Evolutionary conservation across 2,888 invertebrate genomes (phyloP).

Genomic region (Mesopsocus fuscifrons): DNA sequence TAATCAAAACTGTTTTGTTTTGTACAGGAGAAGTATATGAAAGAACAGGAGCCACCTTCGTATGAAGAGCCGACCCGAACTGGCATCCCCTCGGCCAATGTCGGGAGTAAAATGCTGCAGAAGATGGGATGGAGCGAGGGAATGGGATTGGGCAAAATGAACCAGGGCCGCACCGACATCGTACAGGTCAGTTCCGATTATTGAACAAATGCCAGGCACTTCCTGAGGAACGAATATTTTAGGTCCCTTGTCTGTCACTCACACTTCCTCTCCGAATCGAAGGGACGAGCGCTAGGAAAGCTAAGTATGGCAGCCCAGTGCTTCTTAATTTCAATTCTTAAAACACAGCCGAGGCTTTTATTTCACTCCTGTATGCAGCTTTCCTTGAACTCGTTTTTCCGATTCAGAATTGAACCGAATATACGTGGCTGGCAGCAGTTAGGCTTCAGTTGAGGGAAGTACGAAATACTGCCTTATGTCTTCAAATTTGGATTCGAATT

Average conservation of each 20-base stretch:
- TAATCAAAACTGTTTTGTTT: slow-evolving; percentile 2
- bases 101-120: slow-evolving; percentile 86
- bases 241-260: slow-evolving; percentile 17
- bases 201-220: not conserved
- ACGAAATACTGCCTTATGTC: no score
- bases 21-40: slow-evolving; percentile 40
- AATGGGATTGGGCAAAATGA: slow-evolving; percentile 79
- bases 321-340: no score
- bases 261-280: no score
- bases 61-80: slow-evolving; percentile 37
- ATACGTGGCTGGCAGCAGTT: no score
- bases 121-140: slow-evolving; percentile 99
- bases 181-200: slow-evolving; percentile 48
- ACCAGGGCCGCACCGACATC: slow-evolving; percentile 84
- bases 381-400: no score
- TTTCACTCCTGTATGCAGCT: no score
- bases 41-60: slow-evolving; percentile 28
- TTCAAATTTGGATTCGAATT: no score
- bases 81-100: slow-evolving; percentile 69
- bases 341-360: no score
- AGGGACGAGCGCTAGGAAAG: no score
- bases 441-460: no score
- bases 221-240: not conserved
- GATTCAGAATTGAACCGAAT: no score
- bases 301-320: no score